phyloP scores from a whole-genome alignment of 2,888 invertebrate genomes.

The Drosophila anceps region DNA sequence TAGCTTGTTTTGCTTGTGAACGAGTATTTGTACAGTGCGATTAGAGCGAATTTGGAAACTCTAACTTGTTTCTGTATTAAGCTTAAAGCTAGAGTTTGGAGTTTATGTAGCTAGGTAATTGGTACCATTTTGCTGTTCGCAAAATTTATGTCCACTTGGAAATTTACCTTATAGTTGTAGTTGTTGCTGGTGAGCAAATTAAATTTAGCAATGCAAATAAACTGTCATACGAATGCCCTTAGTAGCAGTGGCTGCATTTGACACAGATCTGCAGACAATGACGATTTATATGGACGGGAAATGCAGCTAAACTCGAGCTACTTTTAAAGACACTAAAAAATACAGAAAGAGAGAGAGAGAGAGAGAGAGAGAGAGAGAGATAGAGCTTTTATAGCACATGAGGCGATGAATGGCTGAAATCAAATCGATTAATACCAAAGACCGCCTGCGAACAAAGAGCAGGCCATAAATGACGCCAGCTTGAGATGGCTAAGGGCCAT shows the following conservation, averaged over 20 bases:
- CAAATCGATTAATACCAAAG: conserved; percentile 43
- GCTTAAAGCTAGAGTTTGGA: conserved; percentile 21
- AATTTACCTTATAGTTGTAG: conserved; percentile 28
- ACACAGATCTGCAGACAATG: conserved; percentile 50
- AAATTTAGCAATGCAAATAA: conserved; percentile 81
- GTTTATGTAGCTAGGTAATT: conserved; percentile 67
- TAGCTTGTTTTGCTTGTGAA: too few relatives aligned
- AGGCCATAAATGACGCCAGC: conserved; percentile 62
- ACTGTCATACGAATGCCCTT: conserved; percentile 73
- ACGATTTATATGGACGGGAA: conserved; percentile 61
- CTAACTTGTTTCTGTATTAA: neutral
- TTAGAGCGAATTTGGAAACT: conserved; percentile 7
- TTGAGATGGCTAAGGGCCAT: conserved; percentile 32
- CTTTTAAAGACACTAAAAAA: neutral
- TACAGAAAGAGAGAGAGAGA: neutral
- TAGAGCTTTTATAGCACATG: conserved; percentile 17
- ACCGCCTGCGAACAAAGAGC: conserved; percentile 43
- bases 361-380: neutral
- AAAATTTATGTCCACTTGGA: conserved; percentile 48
- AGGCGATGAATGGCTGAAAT: conserved; percentile 37
- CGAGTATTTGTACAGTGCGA: neutral
- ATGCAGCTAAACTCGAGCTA: conserved; percentile 51
- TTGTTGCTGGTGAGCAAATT: conserved; percentile 49
- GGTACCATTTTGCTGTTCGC: conserved; percentile 56
- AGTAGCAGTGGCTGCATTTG: conserved; percentile 31